These are phyloP conservation scores for human DNA, from an alignment of 2,113 vertebrate genomes.

Conservation along the genomic window DNA sequence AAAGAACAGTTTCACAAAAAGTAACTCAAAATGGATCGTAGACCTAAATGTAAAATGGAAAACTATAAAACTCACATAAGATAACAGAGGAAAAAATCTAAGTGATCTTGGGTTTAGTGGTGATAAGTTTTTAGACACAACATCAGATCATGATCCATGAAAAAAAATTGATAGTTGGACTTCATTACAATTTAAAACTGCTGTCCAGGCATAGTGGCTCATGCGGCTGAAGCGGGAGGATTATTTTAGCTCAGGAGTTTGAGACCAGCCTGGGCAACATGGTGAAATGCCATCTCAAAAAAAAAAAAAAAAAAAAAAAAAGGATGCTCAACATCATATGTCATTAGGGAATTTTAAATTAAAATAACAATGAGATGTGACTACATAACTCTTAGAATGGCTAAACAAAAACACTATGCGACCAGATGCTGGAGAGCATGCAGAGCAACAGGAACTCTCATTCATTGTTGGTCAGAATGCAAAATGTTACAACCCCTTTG, in stretches of 20 bases:
- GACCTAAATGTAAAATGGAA: not conserved
- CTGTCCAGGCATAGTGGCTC: not conserved
- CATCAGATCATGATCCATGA: not conserved
- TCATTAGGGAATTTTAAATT: not conserved
- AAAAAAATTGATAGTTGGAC: not conserved
- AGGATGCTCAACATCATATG: not conserved
- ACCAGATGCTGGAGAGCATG: not conserved
- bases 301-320: constrained; percentile 9
- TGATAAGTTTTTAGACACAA: not conserved
- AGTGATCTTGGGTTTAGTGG: not conserved
- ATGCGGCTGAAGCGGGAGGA: too few relatives aligned
- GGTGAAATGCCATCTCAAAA: too few relatives aligned
- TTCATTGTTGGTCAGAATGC: not conserved
- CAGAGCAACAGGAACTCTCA: not conserved
- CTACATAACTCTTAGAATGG: not conserved
- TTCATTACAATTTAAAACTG: not conserved
- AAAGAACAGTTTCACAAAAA: not conserved
- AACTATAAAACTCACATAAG: not conserved
- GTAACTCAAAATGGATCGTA: not conserved
- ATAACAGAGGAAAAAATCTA: not conserved
- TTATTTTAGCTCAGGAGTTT: too few relatives aligned
- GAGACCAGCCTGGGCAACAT: too few relatives aligned
- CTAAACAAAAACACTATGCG: not conserved
- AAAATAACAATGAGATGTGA: not conserved
- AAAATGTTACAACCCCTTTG: not conserved